Conservation (phyloP, 2,888 invertebrate genomes). For the Ectropis crepuscularia region DNA sequence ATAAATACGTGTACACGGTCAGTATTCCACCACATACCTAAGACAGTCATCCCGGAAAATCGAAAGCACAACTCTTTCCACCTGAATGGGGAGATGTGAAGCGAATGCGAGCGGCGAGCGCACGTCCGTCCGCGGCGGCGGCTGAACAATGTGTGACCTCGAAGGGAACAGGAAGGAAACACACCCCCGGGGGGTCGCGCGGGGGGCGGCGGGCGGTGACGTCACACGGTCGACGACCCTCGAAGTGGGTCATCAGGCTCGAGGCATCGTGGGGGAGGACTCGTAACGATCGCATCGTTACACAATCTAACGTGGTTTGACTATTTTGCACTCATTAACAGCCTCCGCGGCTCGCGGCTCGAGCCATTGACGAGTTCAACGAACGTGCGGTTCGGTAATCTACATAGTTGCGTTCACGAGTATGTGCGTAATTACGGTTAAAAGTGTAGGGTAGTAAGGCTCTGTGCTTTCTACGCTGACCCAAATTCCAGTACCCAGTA, state of each 20-base stretch:
- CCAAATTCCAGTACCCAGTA: too few species aligned
- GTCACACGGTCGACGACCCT: constrained; percentile 80
- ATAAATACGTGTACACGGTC: neutral
- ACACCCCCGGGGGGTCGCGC: constrained; percentile 72
- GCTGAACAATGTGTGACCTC: constrained; percentile 76
- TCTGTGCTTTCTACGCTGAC: too few species aligned
- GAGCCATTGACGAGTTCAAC: constrained; percentile 21
- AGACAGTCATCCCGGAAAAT: constrained; percentile 65
- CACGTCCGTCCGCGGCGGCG: constrained; percentile 63
- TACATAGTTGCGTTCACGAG: neutral
- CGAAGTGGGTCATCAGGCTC: constrained; percentile 77
- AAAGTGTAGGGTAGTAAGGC: too few species aligned
- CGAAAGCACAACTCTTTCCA: constrained; percentile 44
- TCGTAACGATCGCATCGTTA: constrained; percentile 51
- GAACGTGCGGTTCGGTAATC: neutral
- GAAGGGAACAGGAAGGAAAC: constrained; percentile 60
- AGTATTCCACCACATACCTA: constrained; percentile 58
- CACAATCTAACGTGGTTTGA: constrained; percentile 48
- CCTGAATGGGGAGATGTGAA: constrained; percentile 29
- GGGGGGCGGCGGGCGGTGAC: constrained; percentile 64
- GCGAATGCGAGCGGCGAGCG: constrained; percentile 44
- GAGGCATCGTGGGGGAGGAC: constrained; percentile 60
- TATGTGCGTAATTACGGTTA: too few species aligned
- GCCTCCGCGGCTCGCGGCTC: constrained; percentile 25
- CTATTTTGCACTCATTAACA: constrained; percentile 40